Base-by-base conservation (phyloP, 2,888 invertebrate species). In the Melanophora roralis region DNA sequence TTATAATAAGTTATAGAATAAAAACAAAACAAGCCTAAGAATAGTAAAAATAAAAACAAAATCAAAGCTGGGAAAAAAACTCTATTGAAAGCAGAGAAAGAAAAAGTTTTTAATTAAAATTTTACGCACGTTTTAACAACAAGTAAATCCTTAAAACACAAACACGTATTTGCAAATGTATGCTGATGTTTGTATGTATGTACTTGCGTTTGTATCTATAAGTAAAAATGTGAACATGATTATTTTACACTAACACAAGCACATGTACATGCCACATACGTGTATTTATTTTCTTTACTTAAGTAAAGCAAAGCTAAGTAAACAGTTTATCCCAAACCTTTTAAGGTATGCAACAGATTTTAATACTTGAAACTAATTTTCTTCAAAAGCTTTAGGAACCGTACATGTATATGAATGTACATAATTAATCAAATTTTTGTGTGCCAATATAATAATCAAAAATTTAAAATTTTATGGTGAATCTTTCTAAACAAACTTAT, bases 61-160 rank as follows among this genome's bases (percentile, higher is more conserved):
- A 21, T 11, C 1, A 27, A 27, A 6, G 27, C 27, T 27, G 27
- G 43, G 55, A 55, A 47, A 73, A 49, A 72, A 68, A 73, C 53
- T 19, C 59, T 47, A 27, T 27, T 19, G 65, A 45, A 51, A 43
- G 12, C 64, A 32, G 62, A 75, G 75, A 55, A 68, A 65, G 75
- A 65, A 79, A 65, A 79, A 79, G 59, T 79, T 79, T 79, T 79
- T 79, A 79, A 79, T 79, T 79, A 79, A 79, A 79, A 79, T 79
- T 79, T 79, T 79, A 79, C 74, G 79, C 79, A 79, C 79, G 75
- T 79, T 79, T 79, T 75, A 79, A 75, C 79, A 79, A 75, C 74
- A 75, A 79, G 60, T 75, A 79, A 79, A 75, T 79, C 75, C 71
- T 71, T 71, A 65, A 51, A 73, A 74, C 60, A 79, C 75, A 71